Evolutionary conservation across 2,113 vertebrate species (phyloP), one percentile per base, ranked within the genome.

Genomic region (Galemys pyrenaicus): DNA sequence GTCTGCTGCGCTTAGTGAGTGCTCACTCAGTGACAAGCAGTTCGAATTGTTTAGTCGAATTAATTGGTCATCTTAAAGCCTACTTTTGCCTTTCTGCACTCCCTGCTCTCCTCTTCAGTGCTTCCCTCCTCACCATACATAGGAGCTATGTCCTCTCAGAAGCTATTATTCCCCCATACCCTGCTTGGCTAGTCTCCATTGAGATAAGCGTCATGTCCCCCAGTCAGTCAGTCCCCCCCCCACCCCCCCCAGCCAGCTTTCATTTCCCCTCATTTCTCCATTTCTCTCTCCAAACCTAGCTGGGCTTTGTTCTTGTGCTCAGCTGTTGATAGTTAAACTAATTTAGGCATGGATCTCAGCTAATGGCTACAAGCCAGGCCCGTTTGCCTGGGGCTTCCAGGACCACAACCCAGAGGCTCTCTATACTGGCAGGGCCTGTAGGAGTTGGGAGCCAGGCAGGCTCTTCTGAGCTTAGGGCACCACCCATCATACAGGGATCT

Each of bases 81-180:
- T 13, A 4, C n/a, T 39, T 60, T 30, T 75, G 32, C 35, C 9
- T 39, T 44, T 28, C 15, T 5, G 1, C 44, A 39, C n/a, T 22
- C n/a, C 37, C 5, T 32, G 5, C 78, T 24, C 67, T 39, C 35
- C 41, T 37, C 65, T 62, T 10, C 60, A n/a, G 67, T 24, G 6
- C 32, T n/a, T 60, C n/a, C 60, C 35, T 35, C n/a, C 30, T 49
- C 9, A 2, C 49, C 1, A 1, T 5, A 35, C 1, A 1, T 5
- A 35, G 24, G 60, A n/a, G 44, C 37, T 1, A 7, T 32, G 30
- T 56, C 44, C 37, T 84, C 51, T 68, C 44, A n/a, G 15, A 46
- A 3, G 51, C 22, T 54, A 6, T 51, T 51, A 3, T 16, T 56
- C 0, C 11, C 41, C 16, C 16, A 22, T 0, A 11, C 0, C 16